Evolutionary conservation across 1,140 invertebrate species (phyloP).

Genomic region (Hypothenemus hampei): DNA sequence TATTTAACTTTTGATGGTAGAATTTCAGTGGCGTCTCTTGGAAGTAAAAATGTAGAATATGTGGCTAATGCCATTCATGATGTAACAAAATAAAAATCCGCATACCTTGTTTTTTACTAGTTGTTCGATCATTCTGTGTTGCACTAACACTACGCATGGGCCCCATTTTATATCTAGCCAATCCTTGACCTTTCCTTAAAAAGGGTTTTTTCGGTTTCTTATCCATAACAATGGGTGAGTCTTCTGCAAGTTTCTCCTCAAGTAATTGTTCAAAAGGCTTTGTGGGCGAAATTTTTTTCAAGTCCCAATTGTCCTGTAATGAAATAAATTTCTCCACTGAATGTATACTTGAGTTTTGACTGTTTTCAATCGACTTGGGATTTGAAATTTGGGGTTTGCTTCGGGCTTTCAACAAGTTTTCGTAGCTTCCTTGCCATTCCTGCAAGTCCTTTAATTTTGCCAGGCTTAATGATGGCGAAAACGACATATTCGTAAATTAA

Average conservation of each 20-base stretch:
- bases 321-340: constrained; percentile 1
- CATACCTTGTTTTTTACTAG: not conserved
- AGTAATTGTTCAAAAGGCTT: constrained; percentile 32
- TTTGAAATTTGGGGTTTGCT: not conserved
- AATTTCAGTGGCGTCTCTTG: constrained; percentile 95
- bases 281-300: constrained; percentile 22
- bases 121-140: too few species aligned
- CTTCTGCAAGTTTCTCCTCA: constrained; percentile 30
- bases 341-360: not conserved
- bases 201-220: constrained; percentile 38
- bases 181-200: constrained; percentile 39
- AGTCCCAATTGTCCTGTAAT: constrained; percentile 29
- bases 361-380: not conserved
- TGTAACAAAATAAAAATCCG: constrained; percentile 80
- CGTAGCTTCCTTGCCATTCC: constrained; percentile 30
- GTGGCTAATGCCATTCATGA: constrained; percentile 83
- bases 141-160: too few species aligned
- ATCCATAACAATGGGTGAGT: constrained; percentile 7
- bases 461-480: constrained; percentile 16
- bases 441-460: constrained; percentile 28
- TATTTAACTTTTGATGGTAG: constrained; percentile 97
- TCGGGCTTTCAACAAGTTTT: constrained; percentile 18
- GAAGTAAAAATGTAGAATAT: constrained; percentile 91
- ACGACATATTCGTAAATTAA: constrained; percentile 13
- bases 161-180: constrained; percentile 37